Conservation (phyloP, 2,888 invertebrate species). For the Itoplectis maculator region DNA sequence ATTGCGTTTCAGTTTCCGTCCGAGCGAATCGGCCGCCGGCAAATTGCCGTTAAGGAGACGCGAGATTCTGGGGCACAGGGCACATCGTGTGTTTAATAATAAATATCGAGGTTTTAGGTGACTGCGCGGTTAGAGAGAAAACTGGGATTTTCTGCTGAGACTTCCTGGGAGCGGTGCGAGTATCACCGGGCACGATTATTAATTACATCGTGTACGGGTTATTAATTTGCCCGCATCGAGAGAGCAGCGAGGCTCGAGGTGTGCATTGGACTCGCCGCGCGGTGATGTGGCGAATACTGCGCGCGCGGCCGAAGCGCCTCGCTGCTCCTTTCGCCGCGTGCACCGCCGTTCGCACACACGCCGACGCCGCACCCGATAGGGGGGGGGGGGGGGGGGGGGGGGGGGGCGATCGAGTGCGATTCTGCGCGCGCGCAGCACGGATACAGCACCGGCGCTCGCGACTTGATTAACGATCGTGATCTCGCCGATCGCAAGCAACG, state of each 20-base stretch:
- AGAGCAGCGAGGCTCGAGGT: neutral
- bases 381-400: no score
- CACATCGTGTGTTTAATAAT: no score
- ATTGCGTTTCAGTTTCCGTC: neutral
- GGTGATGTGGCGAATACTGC: neutral
- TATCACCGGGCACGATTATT: conserved; percentile 10
- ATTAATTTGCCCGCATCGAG: conserved; percentile 9
- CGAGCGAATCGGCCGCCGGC: neutral
- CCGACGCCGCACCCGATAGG: conserved; percentile 13
- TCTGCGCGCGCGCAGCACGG: conserved; percentile 31
- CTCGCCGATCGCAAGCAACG: conserved; percentile 11
- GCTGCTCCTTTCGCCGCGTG: conserved; percentile 36
- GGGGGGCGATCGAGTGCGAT: conserved; percentile 52
- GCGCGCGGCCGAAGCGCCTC: neutral
- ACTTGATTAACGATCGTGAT: conserved; percentile 51
- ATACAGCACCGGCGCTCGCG: neutral
- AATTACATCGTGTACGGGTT: neutral
- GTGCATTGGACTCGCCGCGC: neutral
- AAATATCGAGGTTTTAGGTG: neutral
- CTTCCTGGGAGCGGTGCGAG: conserved; percentile 7
- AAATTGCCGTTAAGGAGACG: neutral
- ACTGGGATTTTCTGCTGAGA: neutral
- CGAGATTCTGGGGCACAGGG: no score
- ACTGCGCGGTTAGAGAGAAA: neutral
- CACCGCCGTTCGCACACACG: neutral